phyloP scores from a whole-genome alignment of 92 coral and sea anemone genomes.

The Palythoa grandis region DNA sequence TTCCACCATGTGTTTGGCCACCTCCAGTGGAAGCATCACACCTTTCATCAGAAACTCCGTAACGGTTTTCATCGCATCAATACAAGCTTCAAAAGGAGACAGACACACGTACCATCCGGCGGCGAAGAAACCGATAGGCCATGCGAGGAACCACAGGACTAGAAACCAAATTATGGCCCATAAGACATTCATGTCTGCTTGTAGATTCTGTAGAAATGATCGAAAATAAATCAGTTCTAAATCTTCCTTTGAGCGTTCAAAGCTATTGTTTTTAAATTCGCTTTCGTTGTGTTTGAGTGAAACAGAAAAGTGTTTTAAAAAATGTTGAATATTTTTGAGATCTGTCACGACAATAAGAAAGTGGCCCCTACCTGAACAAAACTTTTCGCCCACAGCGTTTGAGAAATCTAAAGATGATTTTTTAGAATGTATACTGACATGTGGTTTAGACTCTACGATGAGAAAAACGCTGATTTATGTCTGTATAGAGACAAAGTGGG shows the following conservation, averaged over 20 bases:
- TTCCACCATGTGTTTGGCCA: slow-evolving; percentile 91
- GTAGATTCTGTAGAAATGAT: background rate
- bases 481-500: too few relatives aligned
- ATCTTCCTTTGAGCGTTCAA: background rate
- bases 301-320: too few relatives aligned
- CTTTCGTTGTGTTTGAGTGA: background rate
- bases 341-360: too few relatives aligned
- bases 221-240: background rate
- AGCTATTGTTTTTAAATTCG: background rate
- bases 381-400: too few relatives aligned
- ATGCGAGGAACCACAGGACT: slow-evolving; percentile 89
- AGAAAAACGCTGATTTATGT: too few relatives aligned
- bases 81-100: slow-evolving; percentile 93
- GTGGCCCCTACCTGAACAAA: too few relatives aligned
- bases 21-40: slow-evolving; percentile 91
- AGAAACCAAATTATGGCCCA: slow-evolving; percentile 98
- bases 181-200: slow-evolving; percentile 73
- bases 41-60: slow-evolving; percentile 95
- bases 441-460: too few relatives aligned
- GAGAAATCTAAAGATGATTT: too few relatives aligned
- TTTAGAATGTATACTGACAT: too few relatives aligned
- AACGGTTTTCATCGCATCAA: slow-evolving; percentile 83
- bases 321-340: too few relatives aligned
- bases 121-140: slow-evolving; percentile 97
- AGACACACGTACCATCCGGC: slow-evolving; percentile 99